phyloP scores from a whole-genome alignment of 1,140 invertebrate genomes.

The Caerostris extrusa region DNA sequence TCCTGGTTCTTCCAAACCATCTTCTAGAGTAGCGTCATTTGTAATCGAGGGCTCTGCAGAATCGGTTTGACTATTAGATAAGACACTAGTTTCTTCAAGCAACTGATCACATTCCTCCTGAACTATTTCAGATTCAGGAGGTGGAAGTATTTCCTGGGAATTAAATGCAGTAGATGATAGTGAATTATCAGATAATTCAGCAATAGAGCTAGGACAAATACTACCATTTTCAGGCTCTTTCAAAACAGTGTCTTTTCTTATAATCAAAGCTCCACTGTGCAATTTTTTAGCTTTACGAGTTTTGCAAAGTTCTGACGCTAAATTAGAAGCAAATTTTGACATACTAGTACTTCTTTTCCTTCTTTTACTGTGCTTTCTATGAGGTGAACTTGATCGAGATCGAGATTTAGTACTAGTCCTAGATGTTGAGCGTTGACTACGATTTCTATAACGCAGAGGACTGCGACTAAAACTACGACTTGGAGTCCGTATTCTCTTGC shows the following conservation, averaged over 20 bases:
- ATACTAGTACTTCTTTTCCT: conserved; percentile 75
- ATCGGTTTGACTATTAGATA: conserved; percentile 58
- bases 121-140: conserved; percentile 19
- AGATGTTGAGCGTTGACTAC: conserved; percentile 51
- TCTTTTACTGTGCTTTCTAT: conserved; percentile 53
- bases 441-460: conserved; percentile 57
- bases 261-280: conserved; percentile 39
- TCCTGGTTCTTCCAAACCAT: background rate
- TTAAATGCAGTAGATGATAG: conserved; percentile 65
- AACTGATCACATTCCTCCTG: conserved; percentile 5
- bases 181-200: conserved; percentile 73
- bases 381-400: conserved; percentile 76
- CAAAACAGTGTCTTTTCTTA: conserved; percentile 42
- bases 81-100: conserved; percentile 54
- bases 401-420: conserved; percentile 66
- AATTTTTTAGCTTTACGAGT: conserved; percentile 75
- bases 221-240: conserved; percentile 69
- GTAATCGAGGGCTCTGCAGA: conserved; percentile 14
- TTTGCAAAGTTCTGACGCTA: conserved; percentile 78
- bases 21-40: background rate
- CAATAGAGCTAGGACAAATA: background rate
- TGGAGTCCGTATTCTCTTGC: background rate
- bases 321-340: conserved; percentile 77
- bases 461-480: conserved; percentile 73
- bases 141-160: conserved; percentile 45